These are phyloP conservation scores for Halcyon smyrnensis DNA, from an alignment of 2,797 vertebrate species.

Conservation along the genomic window DNA sequence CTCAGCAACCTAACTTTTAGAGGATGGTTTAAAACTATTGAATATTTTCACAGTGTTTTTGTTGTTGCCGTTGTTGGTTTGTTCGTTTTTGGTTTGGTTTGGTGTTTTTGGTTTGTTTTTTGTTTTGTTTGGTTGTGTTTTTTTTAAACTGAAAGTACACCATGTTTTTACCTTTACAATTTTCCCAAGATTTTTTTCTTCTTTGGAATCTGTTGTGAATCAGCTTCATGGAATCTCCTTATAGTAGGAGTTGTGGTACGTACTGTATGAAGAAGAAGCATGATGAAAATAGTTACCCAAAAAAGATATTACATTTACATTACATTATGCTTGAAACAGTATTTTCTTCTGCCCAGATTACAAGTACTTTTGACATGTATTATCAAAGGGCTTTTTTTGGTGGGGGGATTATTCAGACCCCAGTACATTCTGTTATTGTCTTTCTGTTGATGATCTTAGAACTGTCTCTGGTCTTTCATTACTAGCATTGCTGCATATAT, in stretches of 20 bases:
- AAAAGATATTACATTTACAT: background rate
- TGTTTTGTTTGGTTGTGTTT: background rate
- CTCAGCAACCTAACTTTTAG: background rate
- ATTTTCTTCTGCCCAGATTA: background rate
- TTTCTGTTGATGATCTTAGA: background rate
- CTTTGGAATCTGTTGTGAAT: background rate
- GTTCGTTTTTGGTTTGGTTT: too few relatives aligned
- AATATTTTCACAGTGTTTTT: background rate
- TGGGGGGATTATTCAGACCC: background rate
- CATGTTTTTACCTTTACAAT: background rate
- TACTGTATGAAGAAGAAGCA: background rate
- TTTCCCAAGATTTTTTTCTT: background rate
- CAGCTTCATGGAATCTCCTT: background rate
- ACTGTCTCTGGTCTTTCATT: background rate
- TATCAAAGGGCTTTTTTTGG: background rate
- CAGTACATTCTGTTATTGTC: background rate
- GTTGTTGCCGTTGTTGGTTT: background rate
- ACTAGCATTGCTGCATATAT: background rate
- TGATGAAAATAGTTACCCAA: background rate
- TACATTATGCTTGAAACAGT: background rate
- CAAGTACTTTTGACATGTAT: background rate
- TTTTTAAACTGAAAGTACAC: background rate
- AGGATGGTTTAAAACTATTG: background rate
- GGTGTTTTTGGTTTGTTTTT: background rate
- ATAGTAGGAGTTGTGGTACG: background rate